Conservation (phyloP, 2,113 vertebrate species). For the Labrus mixtus region DNA sequence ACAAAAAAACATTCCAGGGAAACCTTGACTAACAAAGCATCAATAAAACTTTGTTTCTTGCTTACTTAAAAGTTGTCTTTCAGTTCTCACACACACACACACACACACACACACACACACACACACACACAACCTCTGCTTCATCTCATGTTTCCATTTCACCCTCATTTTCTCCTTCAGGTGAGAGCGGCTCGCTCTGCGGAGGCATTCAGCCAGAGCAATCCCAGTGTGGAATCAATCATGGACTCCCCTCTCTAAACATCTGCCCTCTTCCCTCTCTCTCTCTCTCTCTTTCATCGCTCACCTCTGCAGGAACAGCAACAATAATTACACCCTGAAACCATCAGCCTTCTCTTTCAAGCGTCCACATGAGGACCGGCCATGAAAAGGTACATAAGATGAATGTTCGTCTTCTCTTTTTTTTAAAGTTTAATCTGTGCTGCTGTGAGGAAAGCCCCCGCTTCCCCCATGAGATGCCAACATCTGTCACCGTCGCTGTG, state of each 20-base stretch:
- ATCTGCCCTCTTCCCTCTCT: not conserved
- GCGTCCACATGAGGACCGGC: not conserved
- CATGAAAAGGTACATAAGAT: not conserved
- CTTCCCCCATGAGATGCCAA: not conserved
- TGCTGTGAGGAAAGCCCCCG: conserved; percentile 42
- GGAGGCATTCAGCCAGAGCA: conserved; percentile 27
- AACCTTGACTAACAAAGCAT: not conserved
- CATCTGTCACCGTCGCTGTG: not conserved
- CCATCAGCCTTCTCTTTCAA: not conserved
- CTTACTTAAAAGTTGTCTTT: not conserved
- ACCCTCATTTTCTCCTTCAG: conserved; percentile 44
- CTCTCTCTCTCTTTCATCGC: conserved; percentile 2
- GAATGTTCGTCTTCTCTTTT: not conserved
- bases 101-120: not conserved
- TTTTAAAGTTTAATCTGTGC: not conserved
- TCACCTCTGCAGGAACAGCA: not conserved
- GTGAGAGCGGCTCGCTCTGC: conserved; percentile 6
- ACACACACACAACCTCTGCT: not conserved
- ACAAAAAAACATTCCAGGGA: too few species aligned
- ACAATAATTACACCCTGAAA: not conserved
- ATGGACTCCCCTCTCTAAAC: conserved; percentile 30
- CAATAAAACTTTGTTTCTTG: not conserved
- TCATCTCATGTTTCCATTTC: conserved; percentile 18
- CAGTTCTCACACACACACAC: not conserved
- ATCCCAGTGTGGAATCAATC: conserved; percentile 41